Percentiles rank a stretch among this genome's conserved stretches.
Evolutionary conservation across 1,140 invertebrate genomes (phyloP).

Genomic region (Lepidurus packardi): DNA sequence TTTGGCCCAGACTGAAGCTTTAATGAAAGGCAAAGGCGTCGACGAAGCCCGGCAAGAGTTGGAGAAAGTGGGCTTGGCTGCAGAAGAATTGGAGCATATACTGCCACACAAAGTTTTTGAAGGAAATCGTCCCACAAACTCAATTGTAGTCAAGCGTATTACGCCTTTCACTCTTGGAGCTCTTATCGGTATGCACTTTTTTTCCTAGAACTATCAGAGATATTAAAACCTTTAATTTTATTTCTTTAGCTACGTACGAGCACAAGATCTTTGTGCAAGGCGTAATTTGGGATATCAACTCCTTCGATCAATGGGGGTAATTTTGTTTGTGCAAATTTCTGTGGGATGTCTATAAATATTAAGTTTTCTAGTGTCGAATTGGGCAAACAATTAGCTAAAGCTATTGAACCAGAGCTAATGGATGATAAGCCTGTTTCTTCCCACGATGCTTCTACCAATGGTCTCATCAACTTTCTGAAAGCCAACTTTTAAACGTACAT

Average conservation of each 20-base stretch:
- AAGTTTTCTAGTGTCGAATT: conserved; percentile 74
- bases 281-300: conserved; percentile 98
- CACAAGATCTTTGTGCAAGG: conserved; percentile 99
- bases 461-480: conserved; percentile 91
- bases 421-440: conserved; percentile 51
- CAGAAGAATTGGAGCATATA: conserved; percentile 66
- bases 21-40: conserved; percentile 85
- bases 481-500: conserved; percentile 31
- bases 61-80: conserved; percentile 61
- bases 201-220: neutral
- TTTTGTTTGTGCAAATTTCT: conserved; percentile 30
- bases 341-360: conserved; percentile 35
- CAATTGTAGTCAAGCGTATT: conserved; percentile 87
- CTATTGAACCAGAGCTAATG: conserved; percentile 86
- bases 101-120: conserved; percentile 95
- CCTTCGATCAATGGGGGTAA: conserved; percentile 98
- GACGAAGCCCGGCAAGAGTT: conserved; percentile 71
- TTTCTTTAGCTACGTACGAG: conserved; percentile 83
- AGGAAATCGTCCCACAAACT: conserved; percentile 96
- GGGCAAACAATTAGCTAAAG: conserved; percentile 96
- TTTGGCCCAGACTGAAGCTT: conserved; percentile 95
- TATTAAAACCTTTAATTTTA: conserved; percentile 34
- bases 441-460: conserved; percentile 90
- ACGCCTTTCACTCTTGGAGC: conserved; percentile 91
- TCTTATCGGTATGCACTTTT: conserved; percentile 72